Evolutionary conservation across 2,797 vertebrate genomes (phyloP).

Genomic region (Eulemur rubriventer): DNA sequence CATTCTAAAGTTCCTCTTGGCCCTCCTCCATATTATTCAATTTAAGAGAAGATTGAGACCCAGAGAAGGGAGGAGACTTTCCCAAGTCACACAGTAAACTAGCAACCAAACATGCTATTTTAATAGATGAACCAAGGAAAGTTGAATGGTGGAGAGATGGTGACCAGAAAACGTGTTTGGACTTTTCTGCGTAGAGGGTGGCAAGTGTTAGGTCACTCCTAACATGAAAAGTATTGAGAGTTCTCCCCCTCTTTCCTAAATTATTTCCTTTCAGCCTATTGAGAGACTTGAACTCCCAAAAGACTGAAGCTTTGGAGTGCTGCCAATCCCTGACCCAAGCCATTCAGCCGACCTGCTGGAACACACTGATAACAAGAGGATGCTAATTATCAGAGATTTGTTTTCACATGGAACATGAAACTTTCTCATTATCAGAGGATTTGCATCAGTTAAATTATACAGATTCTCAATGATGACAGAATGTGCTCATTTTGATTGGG

Average conservation of each 20-base stretch:
- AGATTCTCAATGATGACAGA: slow-evolving; percentile 48
- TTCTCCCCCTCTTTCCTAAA: neutral
- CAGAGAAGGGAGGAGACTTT: neutral
- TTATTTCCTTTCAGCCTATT: neutral
- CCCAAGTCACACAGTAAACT: neutral
- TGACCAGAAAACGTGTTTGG: neutral
- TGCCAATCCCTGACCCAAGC: slow-evolving; percentile 52
- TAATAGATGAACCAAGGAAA: neutral
- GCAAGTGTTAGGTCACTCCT: neutral
- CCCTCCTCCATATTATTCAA: neutral
- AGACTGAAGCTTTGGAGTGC: neutral
- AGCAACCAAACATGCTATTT: neutral
- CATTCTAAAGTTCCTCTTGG: neutral
- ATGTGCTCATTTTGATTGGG: slow-evolving; percentile 47
- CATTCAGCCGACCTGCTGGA: neutral
- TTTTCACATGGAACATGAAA: slow-evolving; percentile 69
- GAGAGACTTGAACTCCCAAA: slow-evolving; percentile 17
- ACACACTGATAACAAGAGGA: slow-evolving; percentile 44
- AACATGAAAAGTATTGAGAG: neutral
- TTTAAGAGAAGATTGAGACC: neutral
- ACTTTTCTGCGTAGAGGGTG: neutral
- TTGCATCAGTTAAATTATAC: slow-evolving; percentile 62
- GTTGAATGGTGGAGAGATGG: neutral
- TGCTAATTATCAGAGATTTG: slow-evolving; percentile 58
- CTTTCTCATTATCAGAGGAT: slow-evolving; percentile 56